Base-by-base conservation (phyloP, 2,113 vertebrate species). In the Rutilus rutilus region DNA sequence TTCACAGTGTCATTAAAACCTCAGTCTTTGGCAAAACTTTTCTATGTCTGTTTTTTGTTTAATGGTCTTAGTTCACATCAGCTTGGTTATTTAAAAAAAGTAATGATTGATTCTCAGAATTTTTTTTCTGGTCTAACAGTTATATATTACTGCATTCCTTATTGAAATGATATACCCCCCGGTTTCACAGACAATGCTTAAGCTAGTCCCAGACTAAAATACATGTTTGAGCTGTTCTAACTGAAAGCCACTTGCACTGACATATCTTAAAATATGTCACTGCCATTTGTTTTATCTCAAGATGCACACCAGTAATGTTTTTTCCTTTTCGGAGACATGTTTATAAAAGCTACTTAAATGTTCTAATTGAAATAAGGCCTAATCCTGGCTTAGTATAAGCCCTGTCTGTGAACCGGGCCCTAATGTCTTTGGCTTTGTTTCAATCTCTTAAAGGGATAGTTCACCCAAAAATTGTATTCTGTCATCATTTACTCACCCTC, bases 1-100 rank as follows among this genome's bases (percentile, higher is more conserved):
- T 81, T 81, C 78, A 80, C 57, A 64, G 25, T 65, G 36, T 52
- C 27, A 47, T 50, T 42, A 52, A 80, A 45, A 47, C 23, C 39
- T 47, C 25, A 42, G 39, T 65, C 4, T 30, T 67, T 69, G 10
- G 36, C 59, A 80, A 42, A 42, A 19, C n/a, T 17, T 82, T 50
- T 25, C 75, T 4, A 2, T 17, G 4, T 73, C 4, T 57, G 11
- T 57, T 73, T 83, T 59, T 83, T 27, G 62, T 33, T 52, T 67
- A 50, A 52, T 33, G 42, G 62, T 15, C 17, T 39, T 42, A 33
- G 15, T 67, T 65, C 8, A 52, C 42, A 50, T 82, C n/a, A 52
- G 19, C 62, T 45, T 82, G 42, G 79, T 65, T 82, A 52, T 50
- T 19, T 19, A 50, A 57, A n/a, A 59, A 39, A 59, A 36, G n/a